Base-by-base conservation (phyloP, 2,888 invertebrate genomes). In the Eilema griseolum region DNA sequence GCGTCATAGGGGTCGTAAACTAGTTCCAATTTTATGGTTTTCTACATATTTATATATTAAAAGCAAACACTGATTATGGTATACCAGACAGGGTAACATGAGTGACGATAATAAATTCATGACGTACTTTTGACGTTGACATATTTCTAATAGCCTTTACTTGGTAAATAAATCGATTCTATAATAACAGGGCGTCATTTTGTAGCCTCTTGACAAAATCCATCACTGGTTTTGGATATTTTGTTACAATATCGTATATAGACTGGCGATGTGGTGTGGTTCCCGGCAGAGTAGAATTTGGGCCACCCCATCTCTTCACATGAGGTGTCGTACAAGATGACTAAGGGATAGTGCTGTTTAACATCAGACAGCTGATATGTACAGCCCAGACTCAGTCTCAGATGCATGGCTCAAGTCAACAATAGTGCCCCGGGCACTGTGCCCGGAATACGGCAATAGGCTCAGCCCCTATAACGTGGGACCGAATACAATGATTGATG, bases 161-260 rank as follows among this genome's bases (percentile, higher is more conserved):
- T 57, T 57, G 16, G 66, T 56, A 66, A 65, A 56, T 65, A 52
- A 31, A 52, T 52, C 64, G 64, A 65, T 65, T 52, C 28, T n/a
- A 52, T n/a, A 56, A 33, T 37, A 20, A 33, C 16, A 14, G 1
- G 56, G 24, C 66, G 56, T 56, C 33, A 24, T 33, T 24, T 62
- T 37, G 20, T 28, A 28, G 2, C 46, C 31, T 23, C 28, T 33
- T 16, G 56, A 52, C 8, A 23, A 23, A 26, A 31, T 8, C 14
- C 5, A 65, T 65, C 20, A n/a, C n/a, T 28, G 61, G n/a, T 31
- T 61, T 28, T 61, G 31, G 10, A n/a, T 61, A 59, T 24, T 59
- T 59, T 26, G 57, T 4, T 24, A 56, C 3, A 23, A 23, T 11
- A 3, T 0, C 23, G 23, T 7, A 12, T 41, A 41, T 52, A 20